Conservation (phyloP, 92 coral and sea anemone species). For the Desmophyllum pertusum region DNA sequence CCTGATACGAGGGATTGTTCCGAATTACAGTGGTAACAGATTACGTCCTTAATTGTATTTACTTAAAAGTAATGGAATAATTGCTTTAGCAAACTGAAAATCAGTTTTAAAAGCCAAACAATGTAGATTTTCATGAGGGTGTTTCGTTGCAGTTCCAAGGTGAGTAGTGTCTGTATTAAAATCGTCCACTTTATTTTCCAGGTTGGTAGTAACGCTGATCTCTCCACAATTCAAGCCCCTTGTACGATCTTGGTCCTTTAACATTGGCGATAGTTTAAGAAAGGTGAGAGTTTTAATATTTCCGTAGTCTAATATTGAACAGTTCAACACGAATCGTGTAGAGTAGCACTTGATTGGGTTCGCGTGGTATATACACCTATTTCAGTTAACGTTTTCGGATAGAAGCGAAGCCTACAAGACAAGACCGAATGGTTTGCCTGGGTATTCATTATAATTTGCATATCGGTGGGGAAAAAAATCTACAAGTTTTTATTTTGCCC, state of each 20-base stretch:
- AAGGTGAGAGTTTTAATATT: neutral
- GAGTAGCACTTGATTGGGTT: neutral
- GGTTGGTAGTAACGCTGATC: neutral
- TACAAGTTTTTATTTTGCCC: too few species aligned
- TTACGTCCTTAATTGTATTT: neutral
- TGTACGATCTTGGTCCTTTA: neutral
- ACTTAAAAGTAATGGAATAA: neutral
- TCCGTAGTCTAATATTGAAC: neutral
- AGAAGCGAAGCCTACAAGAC: too few species aligned
- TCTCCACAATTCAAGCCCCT: neutral
- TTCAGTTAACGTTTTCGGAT: too few species aligned
- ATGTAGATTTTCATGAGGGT: neutral
- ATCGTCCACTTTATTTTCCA: neutral
- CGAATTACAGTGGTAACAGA: neutral
- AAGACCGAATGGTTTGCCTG: too few species aligned
- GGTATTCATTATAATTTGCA: too few species aligned
- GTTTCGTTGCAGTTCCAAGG: neutral
- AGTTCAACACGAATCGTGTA: neutral
- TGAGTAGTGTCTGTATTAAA: neutral
- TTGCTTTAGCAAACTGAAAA: neutral
- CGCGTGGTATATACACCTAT: too few species aligned
- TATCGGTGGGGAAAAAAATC: too few species aligned
- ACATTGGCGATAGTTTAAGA: neutral
- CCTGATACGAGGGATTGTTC: too few species aligned
- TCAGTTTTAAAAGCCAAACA: neutral